Evolutionary conservation across 2,888 invertebrate species (phyloP).

Genomic region (Diaprepes abbreviatus): DNA sequence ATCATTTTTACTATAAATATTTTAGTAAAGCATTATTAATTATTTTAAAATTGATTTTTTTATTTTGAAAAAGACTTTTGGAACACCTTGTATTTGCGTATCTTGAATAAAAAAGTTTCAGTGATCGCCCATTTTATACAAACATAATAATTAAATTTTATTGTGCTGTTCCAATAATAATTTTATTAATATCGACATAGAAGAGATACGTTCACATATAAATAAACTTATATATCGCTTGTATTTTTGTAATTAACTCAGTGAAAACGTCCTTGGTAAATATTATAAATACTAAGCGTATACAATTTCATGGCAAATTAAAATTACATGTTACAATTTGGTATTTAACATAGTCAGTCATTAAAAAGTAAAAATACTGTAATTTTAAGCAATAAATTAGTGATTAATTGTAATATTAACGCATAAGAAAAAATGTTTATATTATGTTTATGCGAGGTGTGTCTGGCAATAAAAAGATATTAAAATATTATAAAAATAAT

Average conservation of each 20-base stretch:
- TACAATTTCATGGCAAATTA: slow-evolving; percentile 29
- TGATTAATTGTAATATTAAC: background rate
- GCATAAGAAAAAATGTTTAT: slow-evolving; percentile 6
- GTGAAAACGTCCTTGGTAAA: slow-evolving; percentile 23
- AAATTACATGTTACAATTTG: slow-evolving; percentile 37
- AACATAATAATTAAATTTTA: no score
- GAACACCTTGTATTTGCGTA: no score
- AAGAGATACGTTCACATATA: background rate
- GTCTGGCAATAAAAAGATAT: no score
- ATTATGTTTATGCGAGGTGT: background rate
- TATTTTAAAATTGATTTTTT: no score
- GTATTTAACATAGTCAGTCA: slow-evolving; percentile 31
- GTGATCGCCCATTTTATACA: no score
- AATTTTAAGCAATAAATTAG: slow-evolving; percentile 35
- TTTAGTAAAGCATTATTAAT: no score
- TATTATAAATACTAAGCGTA: slow-evolving; percentile 17
- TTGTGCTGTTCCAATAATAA: no score
- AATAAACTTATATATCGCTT: no score
- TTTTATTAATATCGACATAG: background rate
- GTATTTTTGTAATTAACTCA: background rate
- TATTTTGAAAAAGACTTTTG: no score
- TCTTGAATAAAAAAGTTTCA: no score
- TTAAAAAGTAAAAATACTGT: slow-evolving; percentile 32
- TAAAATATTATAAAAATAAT: no score
- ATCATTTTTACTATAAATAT: no score